Base-by-base conservation (phyloP, 2,888 invertebrate species). In the Exephanes ischioxanthus region DNA sequence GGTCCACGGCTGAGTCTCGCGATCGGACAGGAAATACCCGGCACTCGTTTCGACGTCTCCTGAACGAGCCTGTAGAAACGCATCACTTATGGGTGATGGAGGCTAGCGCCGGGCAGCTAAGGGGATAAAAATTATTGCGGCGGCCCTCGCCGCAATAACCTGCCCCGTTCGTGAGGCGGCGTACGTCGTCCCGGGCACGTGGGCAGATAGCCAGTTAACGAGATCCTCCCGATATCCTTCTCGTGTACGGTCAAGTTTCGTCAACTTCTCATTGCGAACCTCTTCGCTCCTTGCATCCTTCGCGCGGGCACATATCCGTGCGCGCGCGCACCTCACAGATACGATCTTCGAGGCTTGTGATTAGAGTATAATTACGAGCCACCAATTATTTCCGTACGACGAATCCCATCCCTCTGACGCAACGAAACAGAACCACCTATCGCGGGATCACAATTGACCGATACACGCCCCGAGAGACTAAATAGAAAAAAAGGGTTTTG, bases 191-290 rank as follows among this genome's bases (percentile, higher is more conserved):
- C 22, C 76, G 75, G 81, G 88, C 87, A 88, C 88, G 58, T 90
- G 90, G 90, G 90, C 89, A 90, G 90, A 88, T 87, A 83, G 58
- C 86, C 88, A 87, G 90, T 89, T 91, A 91, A 91, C 88, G 91
- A 90, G 90, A 90, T 89, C 89, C 86, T 88, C 83, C 77, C 87
- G 90, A 90, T 90, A 82, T 79, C 82, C 75, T 79, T 75, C 79
- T 79, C 72, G 22, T 58, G 22, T 58, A 58, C 58, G 85, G 70
- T 82, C 82, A 75, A 85, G 79, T 85, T 85, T 85, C 85, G 85
- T 85, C 85, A 82, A 82, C 79, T 85, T 71, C 51, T 82, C 75
- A 33, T 63, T 6, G 58, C 58, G 26, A 58, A 58, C 11, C 22
- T 58, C 66, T 48, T 37, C 48, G 19, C 48, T 48, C 61, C 7